Conservation (phyloP, 1,140 invertebrate species). For the Tetragnatha versicolor region DNA sequence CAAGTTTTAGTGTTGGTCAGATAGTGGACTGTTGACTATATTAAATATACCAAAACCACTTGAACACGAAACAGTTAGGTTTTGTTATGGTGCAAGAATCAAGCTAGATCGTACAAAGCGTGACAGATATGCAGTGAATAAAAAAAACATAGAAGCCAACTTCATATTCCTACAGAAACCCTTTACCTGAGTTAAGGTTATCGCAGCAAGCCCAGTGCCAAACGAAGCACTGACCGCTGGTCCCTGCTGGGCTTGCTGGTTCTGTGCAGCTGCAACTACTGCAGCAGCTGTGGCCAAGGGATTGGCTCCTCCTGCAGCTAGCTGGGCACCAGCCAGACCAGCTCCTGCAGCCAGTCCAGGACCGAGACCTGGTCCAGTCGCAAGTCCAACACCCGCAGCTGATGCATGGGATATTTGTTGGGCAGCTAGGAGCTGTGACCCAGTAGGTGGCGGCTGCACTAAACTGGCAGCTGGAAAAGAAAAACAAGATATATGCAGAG, state of each 20-base stretch:
- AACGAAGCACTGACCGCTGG: conserved; percentile 48
- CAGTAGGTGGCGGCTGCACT: conserved; percentile 33
- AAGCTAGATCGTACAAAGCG: too few species aligned
- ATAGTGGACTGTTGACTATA: too few species aligned
- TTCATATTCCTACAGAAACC: not conserved
- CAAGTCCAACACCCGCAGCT: conserved; percentile 15
- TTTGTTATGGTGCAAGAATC: too few species aligned
- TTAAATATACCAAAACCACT: too few species aligned
- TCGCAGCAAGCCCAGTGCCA: conserved; percentile 52
- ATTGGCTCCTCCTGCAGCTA: conserved; percentile 32
- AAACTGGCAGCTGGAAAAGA: conserved; percentile 43
- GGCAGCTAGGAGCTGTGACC: conserved; percentile 36
- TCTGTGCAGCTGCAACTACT: conserved; percentile 52
- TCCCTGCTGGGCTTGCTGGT: conserved; percentile 37
- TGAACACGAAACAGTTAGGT: too few species aligned
- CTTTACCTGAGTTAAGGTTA: conserved; percentile 55
- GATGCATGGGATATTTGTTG: conserved; percentile 51
- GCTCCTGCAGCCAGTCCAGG: conserved; percentile 4
- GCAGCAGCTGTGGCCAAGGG: conserved; percentile 37
- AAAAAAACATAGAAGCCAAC: too few species aligned
- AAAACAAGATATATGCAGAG: not conserved
- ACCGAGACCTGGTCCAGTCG: conserved; percentile 3
- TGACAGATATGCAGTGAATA: too few species aligned
- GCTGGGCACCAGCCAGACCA: conserved; percentile 27
- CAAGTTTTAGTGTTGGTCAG: too few species aligned